A percentile compares a stretch with the other conserved stretches of the same genome.
Conservation (phyloP, 92 coral and sea anemone species). For the Bergia sp. region DNA sequence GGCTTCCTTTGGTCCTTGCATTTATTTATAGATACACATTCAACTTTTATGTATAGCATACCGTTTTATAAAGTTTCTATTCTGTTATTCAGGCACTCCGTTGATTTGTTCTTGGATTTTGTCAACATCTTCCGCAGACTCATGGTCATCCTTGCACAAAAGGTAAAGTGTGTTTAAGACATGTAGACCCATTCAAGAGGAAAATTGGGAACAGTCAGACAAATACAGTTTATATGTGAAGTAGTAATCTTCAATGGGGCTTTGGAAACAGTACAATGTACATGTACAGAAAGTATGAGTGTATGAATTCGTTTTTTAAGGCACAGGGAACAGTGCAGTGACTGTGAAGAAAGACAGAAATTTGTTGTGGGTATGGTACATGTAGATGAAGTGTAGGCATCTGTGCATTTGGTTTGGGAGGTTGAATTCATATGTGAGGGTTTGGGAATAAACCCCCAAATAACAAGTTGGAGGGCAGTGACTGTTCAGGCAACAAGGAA, state of each 20-base stretch:
- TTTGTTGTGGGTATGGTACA: no score
- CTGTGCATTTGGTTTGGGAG: no score
- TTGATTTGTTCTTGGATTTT: conserved; percentile 96
- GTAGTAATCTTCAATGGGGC: not conserved
- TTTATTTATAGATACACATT: not conserved
- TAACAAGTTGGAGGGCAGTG: no score
- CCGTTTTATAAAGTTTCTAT: not conserved
- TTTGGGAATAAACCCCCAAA: no score
- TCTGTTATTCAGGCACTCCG: conserved; percentile 79
- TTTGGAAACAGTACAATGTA: not conserved
- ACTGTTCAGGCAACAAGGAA: no score
- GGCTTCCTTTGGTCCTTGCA: not conserved
- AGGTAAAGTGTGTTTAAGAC: conserved; percentile 51
- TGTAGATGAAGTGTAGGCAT: no score
- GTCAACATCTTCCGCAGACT: conserved; percentile 92
- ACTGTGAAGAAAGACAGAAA: no score
- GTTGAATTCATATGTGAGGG: no score
- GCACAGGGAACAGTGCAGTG: no score
- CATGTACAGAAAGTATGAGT: no score
- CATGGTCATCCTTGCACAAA: conserved; percentile 98
- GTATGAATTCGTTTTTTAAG: no score
- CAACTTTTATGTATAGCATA: not conserved
- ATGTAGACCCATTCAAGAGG: not conserved
- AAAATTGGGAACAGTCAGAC: not conserved
- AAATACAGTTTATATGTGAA: not conserved